Evolutionary conservation across 2,797 vertebrate species (phyloP).

Genomic region (Phrynocephalus guinanensis): DNA sequence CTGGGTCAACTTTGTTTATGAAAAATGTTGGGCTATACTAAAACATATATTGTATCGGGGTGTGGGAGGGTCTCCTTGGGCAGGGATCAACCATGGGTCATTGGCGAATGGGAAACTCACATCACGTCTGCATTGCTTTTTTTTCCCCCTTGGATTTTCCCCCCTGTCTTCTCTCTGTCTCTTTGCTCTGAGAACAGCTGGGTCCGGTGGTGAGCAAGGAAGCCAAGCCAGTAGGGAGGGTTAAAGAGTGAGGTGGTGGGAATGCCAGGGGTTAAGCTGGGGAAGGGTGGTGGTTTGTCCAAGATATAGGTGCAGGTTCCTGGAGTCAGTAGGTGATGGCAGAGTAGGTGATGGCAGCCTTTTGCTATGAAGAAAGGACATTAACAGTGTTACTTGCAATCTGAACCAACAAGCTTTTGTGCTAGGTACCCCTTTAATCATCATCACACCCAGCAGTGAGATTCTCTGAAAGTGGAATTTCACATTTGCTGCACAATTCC

Average conservation of each 20-base stretch:
- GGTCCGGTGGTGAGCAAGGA: neutral
- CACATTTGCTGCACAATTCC: neutral
- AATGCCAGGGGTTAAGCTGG: neutral
- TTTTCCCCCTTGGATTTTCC: neutral
- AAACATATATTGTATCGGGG: neutral
- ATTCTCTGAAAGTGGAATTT: neutral
- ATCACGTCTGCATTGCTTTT: conserved; percentile 1
- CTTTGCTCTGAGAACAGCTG: conserved; percentile 60
- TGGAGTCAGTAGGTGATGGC: neutral
- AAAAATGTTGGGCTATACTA: neutral
- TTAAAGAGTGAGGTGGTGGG: neutral
- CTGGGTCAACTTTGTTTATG: neutral
- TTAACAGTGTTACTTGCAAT: neutral
- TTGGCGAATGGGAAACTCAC: neutral
- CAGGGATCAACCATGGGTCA: neutral
- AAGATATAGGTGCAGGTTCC: neutral
- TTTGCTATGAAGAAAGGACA: neutral
- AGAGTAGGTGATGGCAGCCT: neutral
- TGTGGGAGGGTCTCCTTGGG: neutral
- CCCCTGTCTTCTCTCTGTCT: conserved; percentile 57
- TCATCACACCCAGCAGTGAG: neutral
- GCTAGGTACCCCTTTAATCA: neutral
- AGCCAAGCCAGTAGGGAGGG: neutral
- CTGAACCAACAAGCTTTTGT: neutral
- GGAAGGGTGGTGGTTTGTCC: neutral